A percentile compares a stretch with the other conserved stretches of the same genome.
phyloP scores from a whole-genome alignment of 2,113 vertebrate species.

The Tenebrosternarchus preto region DNA sequence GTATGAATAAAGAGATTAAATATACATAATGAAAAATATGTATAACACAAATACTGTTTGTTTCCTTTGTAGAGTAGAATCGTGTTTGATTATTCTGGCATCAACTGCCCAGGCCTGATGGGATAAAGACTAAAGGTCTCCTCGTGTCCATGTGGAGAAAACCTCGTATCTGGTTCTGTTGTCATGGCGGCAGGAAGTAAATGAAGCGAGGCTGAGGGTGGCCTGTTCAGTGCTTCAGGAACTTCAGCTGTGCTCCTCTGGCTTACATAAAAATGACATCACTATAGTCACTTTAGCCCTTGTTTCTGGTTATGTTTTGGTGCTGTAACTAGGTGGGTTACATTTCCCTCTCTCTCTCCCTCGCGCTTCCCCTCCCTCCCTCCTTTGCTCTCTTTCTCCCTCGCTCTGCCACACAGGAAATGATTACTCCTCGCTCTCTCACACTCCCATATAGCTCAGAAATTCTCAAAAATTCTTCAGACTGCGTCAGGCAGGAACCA shows the following conservation, averaged over 20 bases:
- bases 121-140: no score
- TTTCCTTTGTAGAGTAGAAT: no score
- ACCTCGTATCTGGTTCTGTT: no score
- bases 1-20: no score
- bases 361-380: background rate
- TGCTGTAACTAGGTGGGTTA: slow-evolving; percentile 57
- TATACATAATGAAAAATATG: no score
- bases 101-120: no score
- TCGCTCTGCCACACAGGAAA: slow-evolving; percentile 51
- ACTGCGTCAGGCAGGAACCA: slow-evolving; percentile 35
- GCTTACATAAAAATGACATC: slow-evolving; percentile 30
- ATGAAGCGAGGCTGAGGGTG: no score
- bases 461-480: slow-evolving; percentile 68
- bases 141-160: no score
- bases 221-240: background rate
- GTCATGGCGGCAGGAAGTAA: no score
- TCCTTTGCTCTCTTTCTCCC: background rate
- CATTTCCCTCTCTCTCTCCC: slow-evolving; percentile 36
- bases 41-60: no score
- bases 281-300: no score
- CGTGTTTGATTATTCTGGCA: no score
- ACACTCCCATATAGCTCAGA: slow-evolving; percentile 61
- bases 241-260: background rate
- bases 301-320: slow-evolving; percentile 56
- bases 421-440: slow-evolving; percentile 31